These are phyloP conservation scores for Chelonus formosanus DNA, from an alignment of 2,888 invertebrate genomes.

Conservation along the genomic window DNA sequence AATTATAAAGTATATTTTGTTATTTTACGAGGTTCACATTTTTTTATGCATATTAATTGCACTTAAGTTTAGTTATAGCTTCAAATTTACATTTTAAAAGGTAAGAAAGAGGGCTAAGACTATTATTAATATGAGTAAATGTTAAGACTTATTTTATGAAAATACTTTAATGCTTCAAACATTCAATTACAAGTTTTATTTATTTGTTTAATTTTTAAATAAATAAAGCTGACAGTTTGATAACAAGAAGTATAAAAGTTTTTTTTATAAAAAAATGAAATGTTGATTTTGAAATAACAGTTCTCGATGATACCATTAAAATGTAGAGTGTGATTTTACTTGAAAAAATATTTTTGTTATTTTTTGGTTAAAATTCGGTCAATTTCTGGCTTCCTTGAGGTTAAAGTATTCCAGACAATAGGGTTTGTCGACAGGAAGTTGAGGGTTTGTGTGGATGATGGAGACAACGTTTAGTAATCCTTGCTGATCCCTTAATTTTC, in stretches of 20 bases:
- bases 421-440: constrained; percentile 8
- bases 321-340: not conserved
- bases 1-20: too few relatives aligned
- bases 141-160: too few relatives aligned
- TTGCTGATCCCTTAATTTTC: constrained; percentile 57
- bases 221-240: not conserved
- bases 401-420: not conserved
- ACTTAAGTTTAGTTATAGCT: too few relatives aligned
- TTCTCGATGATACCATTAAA: too few relatives aligned
- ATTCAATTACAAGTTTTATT: too few relatives aligned
- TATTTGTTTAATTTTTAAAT: too few relatives aligned
- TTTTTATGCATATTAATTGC: too few relatives aligned
- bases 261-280: not conserved
- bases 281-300: not conserved
- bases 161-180: too few relatives aligned
- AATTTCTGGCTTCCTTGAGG: not conserved
- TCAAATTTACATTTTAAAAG: too few relatives aligned
- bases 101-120: too few relatives aligned
- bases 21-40: too few relatives aligned
- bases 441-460: constrained; percentile 28
- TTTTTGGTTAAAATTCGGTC: not conserved
- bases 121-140: too few relatives aligned
- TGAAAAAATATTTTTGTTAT: constrained; percentile 8
- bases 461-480: constrained; percentile 48
- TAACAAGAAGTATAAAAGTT: not conserved